Base-by-base conservation (phyloP, 1,140 invertebrate species). In the Lepidostoma basale region DNA sequence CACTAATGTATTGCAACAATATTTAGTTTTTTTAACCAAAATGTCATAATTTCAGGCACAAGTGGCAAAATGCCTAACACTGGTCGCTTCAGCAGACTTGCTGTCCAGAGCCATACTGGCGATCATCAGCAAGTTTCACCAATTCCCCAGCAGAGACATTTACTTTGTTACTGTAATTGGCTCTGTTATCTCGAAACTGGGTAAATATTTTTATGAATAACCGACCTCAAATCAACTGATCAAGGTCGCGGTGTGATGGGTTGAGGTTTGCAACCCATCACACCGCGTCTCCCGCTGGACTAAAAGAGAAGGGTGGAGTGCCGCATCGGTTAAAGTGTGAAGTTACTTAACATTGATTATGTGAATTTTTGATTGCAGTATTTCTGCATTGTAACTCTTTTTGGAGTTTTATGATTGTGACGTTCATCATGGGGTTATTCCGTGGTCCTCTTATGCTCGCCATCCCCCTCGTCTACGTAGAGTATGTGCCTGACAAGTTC, bases 401-500 rank as follows among this genome's bases (percentile, higher is more conserved):
- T 60, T 67, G 71, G 3, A 78, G 79, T 3, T 74, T 82, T 9
- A 69, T 81, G 16, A 77, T 79, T 14, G 72, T 85, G 16, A 86
- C 85, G 2, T 83, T 80, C 0, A 67, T 85, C 0, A 76, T 86
- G 2, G 85, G 86, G n/a, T 80, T 85, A 8, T 68, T 85, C 6
- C 77, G 85, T 5, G 85, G 84, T 0, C 76, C 84, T 42, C 77
- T 86, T 0, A 83, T 85, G 60, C 85, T 86, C 23, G 80, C 84
- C 0, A 75, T 85, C 71, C 82, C 85, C 0, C 78, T 88, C 40
- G 85, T 88, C 0, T 82, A 88, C 72, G 86, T 86, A 2, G 86
- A 87, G 20, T 83, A 87, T 68, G 81, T 87, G 5, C 82, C 87
- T 0, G 86, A 89, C 66, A 84, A 84, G 74, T 84, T 89, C 25